Conservation (phyloP, 2,888 invertebrate genomes). For the Sisyra terminalis region DNA sequence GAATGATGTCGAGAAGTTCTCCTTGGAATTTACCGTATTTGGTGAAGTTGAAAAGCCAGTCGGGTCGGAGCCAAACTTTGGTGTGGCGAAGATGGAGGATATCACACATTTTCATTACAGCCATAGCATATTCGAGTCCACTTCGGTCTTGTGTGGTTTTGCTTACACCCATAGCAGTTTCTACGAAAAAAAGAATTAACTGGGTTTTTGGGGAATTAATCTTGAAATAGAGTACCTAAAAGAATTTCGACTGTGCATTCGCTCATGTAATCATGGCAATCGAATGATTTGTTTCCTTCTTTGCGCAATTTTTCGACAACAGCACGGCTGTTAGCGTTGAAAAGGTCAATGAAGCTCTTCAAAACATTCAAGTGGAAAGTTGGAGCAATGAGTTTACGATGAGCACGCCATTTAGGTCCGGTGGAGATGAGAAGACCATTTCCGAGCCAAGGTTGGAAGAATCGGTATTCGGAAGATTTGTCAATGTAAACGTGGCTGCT, state of each 20-base stretch:
- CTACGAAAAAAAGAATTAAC: constrained; percentile 27
- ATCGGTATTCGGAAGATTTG: constrained; percentile 61
- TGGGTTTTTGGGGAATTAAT: background rate
- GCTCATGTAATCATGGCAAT: constrained; percentile 72
- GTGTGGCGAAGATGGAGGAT: constrained; percentile 70
- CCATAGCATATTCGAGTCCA: constrained; percentile 72
- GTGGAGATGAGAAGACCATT: constrained; percentile 67
- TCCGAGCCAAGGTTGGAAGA: constrained; percentile 74
- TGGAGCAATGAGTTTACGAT: constrained; percentile 72
- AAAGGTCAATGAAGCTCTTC: constrained; percentile 72
- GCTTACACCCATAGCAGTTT: constrained; percentile 80
- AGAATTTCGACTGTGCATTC: constrained; percentile 72
- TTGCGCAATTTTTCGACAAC: constrained; percentile 57
- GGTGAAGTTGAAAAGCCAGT: constrained; percentile 60
- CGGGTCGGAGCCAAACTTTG: constrained; percentile 61
- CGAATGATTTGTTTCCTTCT: constrained; percentile 54
- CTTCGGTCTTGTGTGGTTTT: constrained; percentile 67
- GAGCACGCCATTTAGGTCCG: constrained; percentile 71
- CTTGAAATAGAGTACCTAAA: constrained; percentile 32
- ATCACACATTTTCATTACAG: constrained; percentile 81
- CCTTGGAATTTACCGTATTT: constrained; percentile 58
- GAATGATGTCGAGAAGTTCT: constrained; percentile 57
- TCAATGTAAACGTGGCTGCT: constrained; percentile 68
- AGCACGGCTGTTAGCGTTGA: constrained; percentile 64
- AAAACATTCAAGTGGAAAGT: constrained; percentile 78